phyloP scores from a whole-genome alignment of 2,888 invertebrate genomes.

The Odontothrips loti region DNA sequence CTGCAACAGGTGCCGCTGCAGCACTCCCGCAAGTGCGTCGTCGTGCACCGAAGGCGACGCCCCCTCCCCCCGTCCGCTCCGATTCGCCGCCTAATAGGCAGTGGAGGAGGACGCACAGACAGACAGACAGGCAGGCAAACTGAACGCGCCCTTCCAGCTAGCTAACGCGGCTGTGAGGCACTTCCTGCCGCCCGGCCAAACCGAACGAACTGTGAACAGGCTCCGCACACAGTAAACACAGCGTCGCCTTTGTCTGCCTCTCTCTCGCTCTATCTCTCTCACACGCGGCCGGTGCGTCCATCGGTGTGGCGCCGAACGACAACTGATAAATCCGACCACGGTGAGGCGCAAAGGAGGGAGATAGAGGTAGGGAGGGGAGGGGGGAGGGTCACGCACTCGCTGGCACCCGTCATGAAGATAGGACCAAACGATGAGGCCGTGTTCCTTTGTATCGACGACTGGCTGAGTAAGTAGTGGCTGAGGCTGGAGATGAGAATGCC shows the following conservation, averaged over 20 bases:
- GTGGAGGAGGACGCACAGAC: too few species aligned
- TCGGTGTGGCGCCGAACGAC: too few species aligned
- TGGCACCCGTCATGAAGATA: too few species aligned
- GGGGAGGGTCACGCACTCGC: neutral
- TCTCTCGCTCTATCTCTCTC: neutral
- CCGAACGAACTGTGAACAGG: neutral
- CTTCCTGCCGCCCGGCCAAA: too few species aligned
- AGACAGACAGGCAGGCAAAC: too few species aligned
- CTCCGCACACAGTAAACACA: neutral
- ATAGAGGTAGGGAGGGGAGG: constrained; percentile 21
- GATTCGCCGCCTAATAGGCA: constrained; percentile 65
- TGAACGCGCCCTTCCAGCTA: too few species aligned
- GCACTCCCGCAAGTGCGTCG: constrained; percentile 51
- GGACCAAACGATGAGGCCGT: too few species aligned
- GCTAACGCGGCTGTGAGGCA: too few species aligned
- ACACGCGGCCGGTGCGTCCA: neutral
- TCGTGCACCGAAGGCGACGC: constrained; percentile 81
- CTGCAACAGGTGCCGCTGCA: too few species aligned
- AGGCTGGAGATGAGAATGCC: too few species aligned
- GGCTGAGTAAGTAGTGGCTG: too few species aligned
- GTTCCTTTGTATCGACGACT: too few species aligned
- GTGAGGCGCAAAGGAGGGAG: neutral
- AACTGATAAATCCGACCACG: constrained; percentile 29
- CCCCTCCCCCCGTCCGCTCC: constrained; percentile 73
- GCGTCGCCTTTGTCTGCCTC: neutral